Evolutionary conservation across 2,888 invertebrate species (phyloP).

Genomic region (Cantharis nigra): DNA sequence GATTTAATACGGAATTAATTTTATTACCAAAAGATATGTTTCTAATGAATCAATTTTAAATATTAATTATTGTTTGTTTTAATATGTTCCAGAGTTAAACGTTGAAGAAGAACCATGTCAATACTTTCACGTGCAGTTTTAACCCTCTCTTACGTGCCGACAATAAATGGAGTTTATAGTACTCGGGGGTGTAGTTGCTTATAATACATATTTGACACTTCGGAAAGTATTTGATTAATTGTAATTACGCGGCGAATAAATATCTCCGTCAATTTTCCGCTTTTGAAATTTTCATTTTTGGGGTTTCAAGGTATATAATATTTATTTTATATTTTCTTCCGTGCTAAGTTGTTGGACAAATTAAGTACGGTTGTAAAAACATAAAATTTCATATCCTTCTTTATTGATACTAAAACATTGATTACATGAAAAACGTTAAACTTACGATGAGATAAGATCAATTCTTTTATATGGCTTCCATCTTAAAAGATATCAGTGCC

Average conservation of each 20-base stretch:
- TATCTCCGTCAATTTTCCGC: background rate
- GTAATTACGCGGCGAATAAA: background rate
- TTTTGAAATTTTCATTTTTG: background rate
- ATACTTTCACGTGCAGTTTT: slow-evolving; percentile 1
- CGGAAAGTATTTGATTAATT: slow-evolving; percentile 12
- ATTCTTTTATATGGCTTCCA: background rate
- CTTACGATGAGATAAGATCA: background rate
- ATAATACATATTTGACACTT: slow-evolving; percentile 15
- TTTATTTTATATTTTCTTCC: background rate
- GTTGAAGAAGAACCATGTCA: background rate
- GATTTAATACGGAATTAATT: background rate
- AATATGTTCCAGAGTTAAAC: background rate
- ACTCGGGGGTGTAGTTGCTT: slow-evolving; percentile 13
- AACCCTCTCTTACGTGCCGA: background rate
- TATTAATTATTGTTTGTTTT: background rate
- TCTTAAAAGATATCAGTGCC: background rate
- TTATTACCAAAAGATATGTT: background rate
- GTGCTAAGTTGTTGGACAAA: background rate
- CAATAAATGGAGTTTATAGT: slow-evolving; percentile 10
- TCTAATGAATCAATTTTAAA: background rate
- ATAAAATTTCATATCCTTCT: background rate
- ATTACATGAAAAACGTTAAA: background rate
- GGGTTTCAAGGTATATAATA: background rate
- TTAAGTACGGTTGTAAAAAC: background rate
- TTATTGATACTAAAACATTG: background rate